Evolutionary conservation across 2,113 vertebrate species (phyloP).

Genomic region (Chunga burmeisteri): DNA sequence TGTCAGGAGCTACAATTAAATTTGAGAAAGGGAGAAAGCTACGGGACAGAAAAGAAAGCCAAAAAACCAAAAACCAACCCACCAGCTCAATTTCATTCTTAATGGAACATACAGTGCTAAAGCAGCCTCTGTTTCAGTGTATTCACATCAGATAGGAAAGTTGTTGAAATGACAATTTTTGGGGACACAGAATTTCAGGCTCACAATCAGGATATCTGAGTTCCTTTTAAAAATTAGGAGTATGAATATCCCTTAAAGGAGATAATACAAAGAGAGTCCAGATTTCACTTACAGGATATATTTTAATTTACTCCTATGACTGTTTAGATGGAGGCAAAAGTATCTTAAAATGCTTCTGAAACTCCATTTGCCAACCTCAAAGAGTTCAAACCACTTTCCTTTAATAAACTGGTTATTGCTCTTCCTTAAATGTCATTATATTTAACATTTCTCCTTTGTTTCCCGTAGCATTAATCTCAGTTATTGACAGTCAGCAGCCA

Average conservation of each 20-base stretch:
- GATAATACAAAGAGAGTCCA: background rate
- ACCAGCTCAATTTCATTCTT: background rate
- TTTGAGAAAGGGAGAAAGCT: background rate
- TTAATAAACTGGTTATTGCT: slow-evolving; percentile 47
- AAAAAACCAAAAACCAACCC: background rate
- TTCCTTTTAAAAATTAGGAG: background rate
- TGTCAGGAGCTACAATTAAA: background rate
- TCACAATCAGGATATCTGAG: background rate
- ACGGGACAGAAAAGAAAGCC: background rate
- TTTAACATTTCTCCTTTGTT: slow-evolving; percentile 51
- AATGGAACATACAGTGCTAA: background rate
- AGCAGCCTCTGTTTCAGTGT: background rate
- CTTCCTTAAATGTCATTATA: slow-evolving; percentile 44
- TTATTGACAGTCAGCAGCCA: slow-evolving; percentile 37
- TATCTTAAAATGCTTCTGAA: slow-evolving; percentile 21
- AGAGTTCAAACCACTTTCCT: slow-evolving; percentile 41
- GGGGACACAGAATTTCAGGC: background rate
- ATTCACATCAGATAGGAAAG: background rate
- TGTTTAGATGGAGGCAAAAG: background rate
- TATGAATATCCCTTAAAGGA: background rate
- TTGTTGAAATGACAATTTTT: background rate
- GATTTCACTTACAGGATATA: background rate
- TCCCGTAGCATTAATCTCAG: slow-evolving; percentile 34
- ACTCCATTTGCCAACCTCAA: background rate
- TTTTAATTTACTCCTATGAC: slow-evolving; percentile 16